These are phyloP conservation scores for Empidonax alnorum DNA, from an alignment of 2,113 vertebrate genomes.

Conservation along the genomic window DNA sequence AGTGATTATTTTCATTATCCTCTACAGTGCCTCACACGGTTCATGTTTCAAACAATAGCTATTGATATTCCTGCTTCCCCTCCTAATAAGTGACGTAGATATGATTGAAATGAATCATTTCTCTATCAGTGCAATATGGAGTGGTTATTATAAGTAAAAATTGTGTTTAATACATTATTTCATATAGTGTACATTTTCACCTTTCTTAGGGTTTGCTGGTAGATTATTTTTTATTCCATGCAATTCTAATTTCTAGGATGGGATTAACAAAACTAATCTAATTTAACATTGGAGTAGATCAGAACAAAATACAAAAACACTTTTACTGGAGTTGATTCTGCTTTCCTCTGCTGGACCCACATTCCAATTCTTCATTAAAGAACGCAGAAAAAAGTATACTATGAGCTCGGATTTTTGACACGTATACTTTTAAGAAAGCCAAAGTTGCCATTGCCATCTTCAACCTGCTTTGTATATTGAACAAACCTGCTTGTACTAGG, in stretches of 20 bases:
- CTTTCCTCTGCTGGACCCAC: neutral
- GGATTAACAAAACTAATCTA: neutral
- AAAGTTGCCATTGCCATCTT: conserved; percentile 12
- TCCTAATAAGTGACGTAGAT: neutral
- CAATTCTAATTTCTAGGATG: neutral
- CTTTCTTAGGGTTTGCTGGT: neutral
- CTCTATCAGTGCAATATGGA: neutral
- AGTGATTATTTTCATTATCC: neutral
- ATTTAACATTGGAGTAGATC: fast-evolving
- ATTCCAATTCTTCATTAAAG: neutral
- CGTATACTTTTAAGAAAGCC: neutral
- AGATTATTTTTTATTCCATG: neutral
- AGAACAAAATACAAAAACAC: neutral
- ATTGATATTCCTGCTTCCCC: neutral
- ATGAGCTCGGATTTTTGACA: neutral
- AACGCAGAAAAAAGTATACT: neutral
- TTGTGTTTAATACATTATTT: neutral
- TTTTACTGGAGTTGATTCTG: neutral
- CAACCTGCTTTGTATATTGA: neutral
- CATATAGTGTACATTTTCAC: neutral
- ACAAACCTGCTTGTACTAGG: conserved; percentile 5
- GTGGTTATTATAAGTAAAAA: neutral
- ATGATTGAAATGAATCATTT: neutral
- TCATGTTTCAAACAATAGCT: neutral
- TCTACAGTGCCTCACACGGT: neutral